Percentiles rank a stretch among this genome's conserved stretches.
phyloP scores from a whole-genome alignment of 2,888 invertebrate genomes.

The Koerneria pararmatus region DNA sequence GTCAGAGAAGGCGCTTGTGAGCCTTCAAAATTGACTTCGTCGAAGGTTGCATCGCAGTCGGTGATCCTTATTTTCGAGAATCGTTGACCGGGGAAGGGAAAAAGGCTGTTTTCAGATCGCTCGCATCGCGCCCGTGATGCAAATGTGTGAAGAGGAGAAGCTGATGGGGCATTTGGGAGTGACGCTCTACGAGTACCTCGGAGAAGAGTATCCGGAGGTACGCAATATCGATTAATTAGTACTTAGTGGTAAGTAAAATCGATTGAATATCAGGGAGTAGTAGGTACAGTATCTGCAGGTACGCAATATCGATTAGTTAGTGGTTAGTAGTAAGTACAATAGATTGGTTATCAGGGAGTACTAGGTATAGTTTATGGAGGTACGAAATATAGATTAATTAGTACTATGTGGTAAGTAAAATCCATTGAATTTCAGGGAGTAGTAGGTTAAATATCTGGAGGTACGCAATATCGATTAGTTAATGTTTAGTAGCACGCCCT shows the following conservation, averaged over 20 bases:
- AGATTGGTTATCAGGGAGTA: too few species aligned
- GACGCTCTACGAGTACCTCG: constrained; percentile 95
- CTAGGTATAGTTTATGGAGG: not conserved
- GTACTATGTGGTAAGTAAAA: not conserved
- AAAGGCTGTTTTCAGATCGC: constrained; percentile 69
- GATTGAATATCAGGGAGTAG: too few species aligned
- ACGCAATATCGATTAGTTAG: not conserved
- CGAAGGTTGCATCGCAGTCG: too few species aligned
- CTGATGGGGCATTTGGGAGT: constrained; percentile 99
- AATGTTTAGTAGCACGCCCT: not conserved
- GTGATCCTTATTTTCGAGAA: too few species aligned
- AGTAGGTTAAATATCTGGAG: constrained; percentile 86
- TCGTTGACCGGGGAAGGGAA: too few species aligned
- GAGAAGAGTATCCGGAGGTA: constrained; percentile 87
- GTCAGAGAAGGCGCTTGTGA: too few species aligned
- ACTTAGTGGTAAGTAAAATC: not conserved
- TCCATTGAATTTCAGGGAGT: too few species aligned
- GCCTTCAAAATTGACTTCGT: too few species aligned
- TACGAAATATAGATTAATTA: not conserved
- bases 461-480: not conserved
- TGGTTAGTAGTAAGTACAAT: not conserved
- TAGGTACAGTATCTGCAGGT: not conserved
- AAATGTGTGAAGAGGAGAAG: constrained; percentile 98
- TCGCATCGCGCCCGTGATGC: constrained; percentile 94
- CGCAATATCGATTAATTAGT: not conserved